These are phyloP conservation scores for Microcebus griseorufus DNA, from an alignment of 2,113 vertebrate species.

Conservation along the genomic window DNA sequence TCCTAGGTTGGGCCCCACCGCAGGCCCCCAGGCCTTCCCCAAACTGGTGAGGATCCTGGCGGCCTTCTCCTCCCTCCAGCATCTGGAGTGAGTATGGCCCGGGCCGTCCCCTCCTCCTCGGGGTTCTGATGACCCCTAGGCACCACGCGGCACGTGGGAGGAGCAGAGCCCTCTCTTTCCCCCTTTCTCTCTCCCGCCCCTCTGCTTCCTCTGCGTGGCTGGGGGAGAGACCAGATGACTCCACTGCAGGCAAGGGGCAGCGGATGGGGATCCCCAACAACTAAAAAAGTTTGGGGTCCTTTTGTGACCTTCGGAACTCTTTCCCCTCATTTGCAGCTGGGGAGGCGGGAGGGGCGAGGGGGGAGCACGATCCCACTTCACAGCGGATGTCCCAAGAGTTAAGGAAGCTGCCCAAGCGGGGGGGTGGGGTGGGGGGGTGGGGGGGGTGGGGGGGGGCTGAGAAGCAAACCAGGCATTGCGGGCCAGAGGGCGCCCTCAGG, in stretches of 20 bases:
- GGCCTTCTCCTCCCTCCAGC: constrained; percentile 89
- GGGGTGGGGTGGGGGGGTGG: too few species aligned
- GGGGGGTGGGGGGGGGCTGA: too few species aligned
- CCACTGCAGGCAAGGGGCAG: background rate
- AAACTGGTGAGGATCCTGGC: constrained; percentile 88
- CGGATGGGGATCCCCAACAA: background rate
- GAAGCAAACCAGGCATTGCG: background rate
- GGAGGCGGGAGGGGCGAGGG: background rate
- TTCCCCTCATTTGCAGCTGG: background rate
- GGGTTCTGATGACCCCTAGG: too few species aligned
- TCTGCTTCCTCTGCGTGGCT: background rate
- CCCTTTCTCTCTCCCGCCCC: too few species aligned
- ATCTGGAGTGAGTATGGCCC: constrained; percentile 73
- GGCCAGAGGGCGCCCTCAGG: background rate
- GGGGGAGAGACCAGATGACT: background rate
- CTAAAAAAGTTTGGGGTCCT: background rate
- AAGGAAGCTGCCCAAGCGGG: background rate
- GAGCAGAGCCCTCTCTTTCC: background rate
- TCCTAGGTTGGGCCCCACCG: constrained; percentile 87
- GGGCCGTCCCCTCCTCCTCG: background rate
- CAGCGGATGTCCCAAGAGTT: background rate
- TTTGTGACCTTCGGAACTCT: background rate
- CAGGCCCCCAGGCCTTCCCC: constrained; percentile 86
- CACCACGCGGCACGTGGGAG: accelerated
- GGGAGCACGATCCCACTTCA: background rate